phyloP scores from a whole-genome alignment of 2,797 vertebrate genomes.

The Hydrolagus colliei region DNA sequence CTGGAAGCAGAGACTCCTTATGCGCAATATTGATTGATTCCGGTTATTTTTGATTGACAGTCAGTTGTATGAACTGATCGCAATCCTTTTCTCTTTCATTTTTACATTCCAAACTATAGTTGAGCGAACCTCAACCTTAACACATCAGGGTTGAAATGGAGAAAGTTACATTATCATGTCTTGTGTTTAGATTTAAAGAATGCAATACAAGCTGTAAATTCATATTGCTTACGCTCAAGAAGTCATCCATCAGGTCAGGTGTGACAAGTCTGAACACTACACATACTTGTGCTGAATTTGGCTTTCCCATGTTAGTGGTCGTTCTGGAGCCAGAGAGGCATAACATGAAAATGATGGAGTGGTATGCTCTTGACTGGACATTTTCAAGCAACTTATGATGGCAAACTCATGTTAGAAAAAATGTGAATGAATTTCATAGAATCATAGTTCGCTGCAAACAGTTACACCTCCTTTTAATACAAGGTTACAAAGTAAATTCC shows the following conservation, averaged over 20 bases:
- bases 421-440: not conserved
- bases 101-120: not conserved
- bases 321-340: constrained; percentile 58
- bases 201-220: constrained; percentile 46
- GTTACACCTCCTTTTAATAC: no score
- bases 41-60: no score
- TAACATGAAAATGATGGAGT: constrained; percentile 40
- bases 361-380: constrained; percentile 28
- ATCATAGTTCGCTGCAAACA: no score
- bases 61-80: not conserved
- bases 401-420: constrained; percentile 5
- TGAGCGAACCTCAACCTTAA: not conserved
- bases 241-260: constrained; percentile 53
- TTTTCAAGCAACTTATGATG: constrained; percentile 7
- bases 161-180: constrained; percentile 8
- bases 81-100: not conserved
- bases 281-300: constrained; percentile 70
- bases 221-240: constrained; percentile 48
- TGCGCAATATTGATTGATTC: no score
- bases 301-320: constrained; percentile 54
- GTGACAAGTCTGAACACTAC: constrained; percentile 56
- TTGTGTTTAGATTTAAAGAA: constrained; percentile 38
- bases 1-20: no score
- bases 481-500: no score
- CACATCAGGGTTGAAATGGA: not conserved